Evolutionary conservation across 2,888 invertebrate species (phyloP), one percentile per base, ranked within the genome.

Genomic region (Harpalus rufipes): DNA sequence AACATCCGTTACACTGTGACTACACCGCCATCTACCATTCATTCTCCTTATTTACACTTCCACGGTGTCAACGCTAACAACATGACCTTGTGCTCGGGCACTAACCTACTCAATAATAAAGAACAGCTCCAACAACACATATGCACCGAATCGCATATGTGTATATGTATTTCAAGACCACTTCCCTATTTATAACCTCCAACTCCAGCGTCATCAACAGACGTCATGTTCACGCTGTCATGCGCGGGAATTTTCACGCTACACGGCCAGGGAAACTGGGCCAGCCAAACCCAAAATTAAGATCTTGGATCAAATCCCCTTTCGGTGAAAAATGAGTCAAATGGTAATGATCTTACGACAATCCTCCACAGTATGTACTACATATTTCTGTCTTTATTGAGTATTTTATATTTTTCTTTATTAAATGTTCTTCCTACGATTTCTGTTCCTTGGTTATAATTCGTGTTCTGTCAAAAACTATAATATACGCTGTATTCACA

Each of bases 71-170:
- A 18, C 25, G 44, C 65, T 84, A 32, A 3, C 32, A 32, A 3
- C 32, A 32, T 51, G 88, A 87, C 88, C 89, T 88, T 88, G 88
- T 86, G 85, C 81, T 86, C 87, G 88, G 88, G 85, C 88, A 88
- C 86, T 87, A 88, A 88, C 88, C 88, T 87, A 88, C 78, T 84
- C 84, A 84, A 84, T 84, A 84, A 74, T 74, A 74, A 76, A n/a
- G 32, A 84, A 63, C 63, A 63, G 25, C 51, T 21, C 7, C 32
- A 5, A 32, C 32, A 32, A 32, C 32, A 32, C 32, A 32, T 32
- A 32, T 32, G n/a, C 78, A 51, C 76, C 8, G 18, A 25, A 32
- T 76, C 16, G 10, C n/a, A 76, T 21, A 65, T 32, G 39, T 18
- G 65, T 32, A 32, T 32, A 32, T 32, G 32, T 6, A 32, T 32